Evolutionary conservation across 2,113 vertebrate genomes (phyloP).

Genomic region (Calypte anna): DNA sequence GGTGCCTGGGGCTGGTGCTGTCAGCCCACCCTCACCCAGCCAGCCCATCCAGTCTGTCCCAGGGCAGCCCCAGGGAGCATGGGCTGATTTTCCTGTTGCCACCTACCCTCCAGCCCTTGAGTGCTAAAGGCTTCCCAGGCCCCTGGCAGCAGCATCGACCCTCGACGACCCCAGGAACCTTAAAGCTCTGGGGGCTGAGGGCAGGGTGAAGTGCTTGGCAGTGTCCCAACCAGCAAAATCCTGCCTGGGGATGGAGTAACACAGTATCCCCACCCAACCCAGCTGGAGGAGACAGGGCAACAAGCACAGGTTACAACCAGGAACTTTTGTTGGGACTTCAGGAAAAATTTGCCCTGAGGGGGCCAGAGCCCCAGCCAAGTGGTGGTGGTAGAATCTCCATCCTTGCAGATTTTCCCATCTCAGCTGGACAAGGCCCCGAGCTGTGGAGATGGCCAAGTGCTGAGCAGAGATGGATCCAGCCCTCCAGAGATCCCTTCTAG

Average conservation of each 20-base stretch:
- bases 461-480: neutral
- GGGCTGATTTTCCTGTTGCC: neutral
- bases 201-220: neutral
- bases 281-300: rapidly evolving
- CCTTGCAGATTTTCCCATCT: neutral
- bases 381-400: neutral
- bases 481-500: neutral
- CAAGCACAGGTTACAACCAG: neutral
- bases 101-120: neutral
- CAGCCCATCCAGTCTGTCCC: neutral
- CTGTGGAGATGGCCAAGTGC: neutral
- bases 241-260: neutral
- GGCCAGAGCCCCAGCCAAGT: neutral
- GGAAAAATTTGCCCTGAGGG: neutral
- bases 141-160: rapidly evolving
- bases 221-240: neutral
- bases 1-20: rapidly evolving
- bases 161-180: rapidly evolving
- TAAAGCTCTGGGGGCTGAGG: rapidly evolving
- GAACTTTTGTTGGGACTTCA: neutral
- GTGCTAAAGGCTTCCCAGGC: neutral
- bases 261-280: rapidly evolving
- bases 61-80: neutral
- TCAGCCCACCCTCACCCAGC: neutral
- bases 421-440: neutral